Evolutionary conservation across 2,113 vertebrate species (phyloP).

Genomic region (Eclectus roratus): DNA sequence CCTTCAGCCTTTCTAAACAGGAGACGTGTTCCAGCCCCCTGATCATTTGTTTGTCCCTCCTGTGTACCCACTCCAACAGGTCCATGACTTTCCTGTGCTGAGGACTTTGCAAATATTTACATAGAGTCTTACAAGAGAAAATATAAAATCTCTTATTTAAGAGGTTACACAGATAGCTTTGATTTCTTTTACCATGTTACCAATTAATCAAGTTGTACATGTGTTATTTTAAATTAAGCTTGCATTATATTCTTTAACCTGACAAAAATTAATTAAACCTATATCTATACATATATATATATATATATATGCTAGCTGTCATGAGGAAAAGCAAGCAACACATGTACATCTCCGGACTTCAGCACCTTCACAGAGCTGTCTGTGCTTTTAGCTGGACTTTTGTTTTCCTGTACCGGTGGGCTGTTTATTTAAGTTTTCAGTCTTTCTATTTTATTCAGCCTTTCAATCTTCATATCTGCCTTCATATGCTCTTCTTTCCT

Average conservation of each 20-base stretch:
- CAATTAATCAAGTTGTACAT: background rate
- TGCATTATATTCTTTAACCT: background rate
- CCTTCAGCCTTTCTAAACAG: background rate
- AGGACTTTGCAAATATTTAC: background rate
- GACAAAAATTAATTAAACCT: background rate
- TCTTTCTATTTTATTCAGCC: background rate
- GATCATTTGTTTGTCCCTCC: background rate
- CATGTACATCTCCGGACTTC: background rate
- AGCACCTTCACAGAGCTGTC: background rate
- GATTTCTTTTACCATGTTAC: background rate
- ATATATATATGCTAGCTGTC: background rate
- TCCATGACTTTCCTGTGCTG: background rate
- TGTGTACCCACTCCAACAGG: background rate
- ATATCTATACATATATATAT: background rate
- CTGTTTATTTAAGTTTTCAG: background rate
- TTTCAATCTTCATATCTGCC: background rate
- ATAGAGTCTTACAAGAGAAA: background rate
- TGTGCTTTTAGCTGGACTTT: background rate
- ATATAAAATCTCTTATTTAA: background rate
- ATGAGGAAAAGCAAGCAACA: background rate
- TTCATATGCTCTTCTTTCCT: background rate
- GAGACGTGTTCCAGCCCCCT: background rate
- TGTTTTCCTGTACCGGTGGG: background rate
- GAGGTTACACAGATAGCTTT: rapidly evolving
- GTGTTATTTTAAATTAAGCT: background rate